Base-by-base conservation (phyloP, 2,113 vertebrate species). In the Isichthys henryi region DNA sequence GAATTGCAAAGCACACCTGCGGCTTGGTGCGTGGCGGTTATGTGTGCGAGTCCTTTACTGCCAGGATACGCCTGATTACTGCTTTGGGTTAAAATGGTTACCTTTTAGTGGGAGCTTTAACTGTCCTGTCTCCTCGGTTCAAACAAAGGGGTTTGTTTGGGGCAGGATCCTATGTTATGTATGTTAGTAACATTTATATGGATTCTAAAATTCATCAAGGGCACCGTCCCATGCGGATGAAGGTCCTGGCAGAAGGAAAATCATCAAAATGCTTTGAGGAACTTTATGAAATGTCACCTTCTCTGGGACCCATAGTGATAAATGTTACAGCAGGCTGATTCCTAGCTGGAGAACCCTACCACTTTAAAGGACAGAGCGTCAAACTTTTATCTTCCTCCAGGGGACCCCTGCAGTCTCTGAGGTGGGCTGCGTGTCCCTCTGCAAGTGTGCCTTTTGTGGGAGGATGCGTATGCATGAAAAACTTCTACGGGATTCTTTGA, bases 251-350 rank as follows among this genome's bases (percentile, higher is more conserved):
- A 21, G 35, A 11, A 53, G 17, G 13, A 43, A 46, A 46, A 58
- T 58, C 21, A 23, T 43, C 31, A 23, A 43, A 88, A 58, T 21
- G 86, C 5, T 52, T 88, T 35, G 17, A 39, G 86, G 49, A 88
- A 58, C 87, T 58, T 66, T 10, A 43, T 15, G 35, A 88, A 58
- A 88, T 88, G 87, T 88, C 87, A 88, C 52, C 3, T 88, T 88
- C 87, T 88, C 53, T 58, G 87, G 82, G 82, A 84, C 39, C 39
- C 82, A 21, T 45, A 48, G 19, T 43, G 82, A 48, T 88, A 88
- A 88, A 88, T 58, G 87, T 88, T 88, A 62, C 50, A 84, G 43
- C 17, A n/a, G 15, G 39, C 15, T n/a, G 43, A 45, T 8, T 84
- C 39, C 35, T 21, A 84, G 39, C 82, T 48, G 82, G 15, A 10